These are phyloP conservation scores for Chamaetylas fuelleborni DNA, from an alignment of 2,113 vertebrate genomes.

Conservation along the genomic window DNA sequence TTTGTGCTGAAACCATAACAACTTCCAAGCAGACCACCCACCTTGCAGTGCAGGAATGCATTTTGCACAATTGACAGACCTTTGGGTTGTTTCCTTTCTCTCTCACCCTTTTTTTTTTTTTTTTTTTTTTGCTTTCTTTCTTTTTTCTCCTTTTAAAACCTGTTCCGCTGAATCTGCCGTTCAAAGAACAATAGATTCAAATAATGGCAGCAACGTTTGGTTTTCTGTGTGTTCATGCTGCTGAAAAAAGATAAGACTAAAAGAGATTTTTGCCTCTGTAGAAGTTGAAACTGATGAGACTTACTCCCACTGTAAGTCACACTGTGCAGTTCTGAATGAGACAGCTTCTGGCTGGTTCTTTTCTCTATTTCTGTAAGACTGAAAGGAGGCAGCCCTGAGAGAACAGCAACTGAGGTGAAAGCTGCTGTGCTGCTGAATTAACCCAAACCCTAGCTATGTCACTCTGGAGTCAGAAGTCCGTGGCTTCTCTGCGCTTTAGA, in stretches of 20 bases:
- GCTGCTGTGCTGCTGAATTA: neutral
- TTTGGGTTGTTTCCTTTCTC: conserved; percentile 7
- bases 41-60: conserved; percentile 61
- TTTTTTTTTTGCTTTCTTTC: neutral
- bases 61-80: conserved; percentile 61
- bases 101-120: neutral
- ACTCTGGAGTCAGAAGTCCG: neutral
- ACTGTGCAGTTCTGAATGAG: conserved; percentile 14
- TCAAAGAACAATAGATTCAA: conserved; percentile 61
- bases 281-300: neutral
- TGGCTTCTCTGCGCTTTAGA: neutral
- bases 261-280: neutral
- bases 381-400: neutral
- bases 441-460: neutral
- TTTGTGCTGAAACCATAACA: conserved; percentile 39
- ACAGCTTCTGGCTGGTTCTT: neutral
- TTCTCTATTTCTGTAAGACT: neutral
- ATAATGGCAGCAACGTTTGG: conserved; percentile 10
- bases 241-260: neutral
- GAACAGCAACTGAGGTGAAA: neutral
- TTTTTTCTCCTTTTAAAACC: neutral
- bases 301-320: neutral
- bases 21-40: conserved; percentile 73
- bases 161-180: conserved; percentile 55
- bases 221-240: conserved; percentile 39